Conservation (phyloP, 2,113 vertebrate genomes). For the Leucosticte australis region DNA sequence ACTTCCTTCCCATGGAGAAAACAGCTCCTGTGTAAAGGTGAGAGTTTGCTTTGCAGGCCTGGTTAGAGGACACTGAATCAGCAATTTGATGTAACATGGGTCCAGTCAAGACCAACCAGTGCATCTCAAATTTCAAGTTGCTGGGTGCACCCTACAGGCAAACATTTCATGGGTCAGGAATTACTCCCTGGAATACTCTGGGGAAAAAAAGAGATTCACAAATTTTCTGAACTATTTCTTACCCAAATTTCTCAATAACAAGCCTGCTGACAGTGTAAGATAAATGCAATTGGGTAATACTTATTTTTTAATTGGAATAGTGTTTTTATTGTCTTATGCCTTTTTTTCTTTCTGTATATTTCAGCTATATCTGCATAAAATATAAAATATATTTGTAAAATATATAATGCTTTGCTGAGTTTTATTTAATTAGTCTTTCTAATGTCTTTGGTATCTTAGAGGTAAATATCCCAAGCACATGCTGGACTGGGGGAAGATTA, state of each 20-base stretch:
- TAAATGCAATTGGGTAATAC: not conserved
- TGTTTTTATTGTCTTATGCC: not conserved
- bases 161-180: not conserved
- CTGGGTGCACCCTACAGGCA: not conserved
- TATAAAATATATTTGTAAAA: not conserved
- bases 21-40: not conserved
- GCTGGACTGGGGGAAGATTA: not conserved
- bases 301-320: not conserved
- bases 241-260: not conserved
- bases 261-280: accelerated
- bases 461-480: not conserved
- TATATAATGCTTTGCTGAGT: not conserved
- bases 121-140: not conserved
- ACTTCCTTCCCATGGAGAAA: not conserved
- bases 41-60: not conserved
- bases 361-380: not conserved
- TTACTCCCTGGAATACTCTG: not conserved
- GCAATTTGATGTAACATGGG: not conserved
- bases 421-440: not conserved
- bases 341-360: not conserved
- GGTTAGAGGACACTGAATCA: not conserved
- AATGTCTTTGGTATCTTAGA: not conserved
- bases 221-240: not conserved
- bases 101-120: not conserved
- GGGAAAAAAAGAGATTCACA: not conserved